Conservation (phyloP, 2,113 vertebrate genomes). For the Chaetops frenatus region DNA sequence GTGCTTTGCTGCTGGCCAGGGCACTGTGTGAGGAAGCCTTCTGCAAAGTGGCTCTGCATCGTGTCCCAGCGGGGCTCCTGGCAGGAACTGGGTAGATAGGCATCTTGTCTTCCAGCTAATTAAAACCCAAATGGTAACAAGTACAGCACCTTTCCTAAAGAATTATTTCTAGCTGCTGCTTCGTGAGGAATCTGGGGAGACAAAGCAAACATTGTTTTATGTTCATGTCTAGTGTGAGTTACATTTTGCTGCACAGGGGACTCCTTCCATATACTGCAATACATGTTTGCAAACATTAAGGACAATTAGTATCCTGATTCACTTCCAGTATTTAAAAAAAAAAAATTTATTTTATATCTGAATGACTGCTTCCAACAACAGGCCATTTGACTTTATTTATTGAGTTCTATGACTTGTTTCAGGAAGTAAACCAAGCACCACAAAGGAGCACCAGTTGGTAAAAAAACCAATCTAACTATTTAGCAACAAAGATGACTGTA, state of each 20-base stretch:
- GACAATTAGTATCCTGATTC: neutral
- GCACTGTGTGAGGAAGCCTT: neutral
- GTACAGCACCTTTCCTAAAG: neutral
- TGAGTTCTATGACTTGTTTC: neutral
- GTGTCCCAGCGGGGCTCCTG: neutral
- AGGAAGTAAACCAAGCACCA: neutral
- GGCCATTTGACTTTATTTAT: neutral
- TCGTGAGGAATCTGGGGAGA: neutral
- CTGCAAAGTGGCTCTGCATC: neutral
- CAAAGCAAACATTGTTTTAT: neutral
- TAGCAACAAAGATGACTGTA: neutral
- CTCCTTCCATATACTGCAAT: neutral
- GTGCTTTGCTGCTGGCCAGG: neutral
- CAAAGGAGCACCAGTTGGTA: neutral
- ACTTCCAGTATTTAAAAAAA: neutral
- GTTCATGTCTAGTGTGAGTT: fast-evolving
- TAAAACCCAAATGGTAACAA: neutral
- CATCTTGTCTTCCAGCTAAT: conserved; percentile 46
- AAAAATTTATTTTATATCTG: neutral
- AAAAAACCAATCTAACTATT: neutral
- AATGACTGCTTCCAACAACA: neutral
- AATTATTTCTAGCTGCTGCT: neutral
- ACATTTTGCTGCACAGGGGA: neutral
- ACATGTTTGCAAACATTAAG: neutral
- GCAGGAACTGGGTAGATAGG: neutral